Evolutionary conservation across 2,113 vertebrate genomes (phyloP), one percentile per base, ranked within the genome.

Genomic region (Miniopterus natalensis): DNA sequence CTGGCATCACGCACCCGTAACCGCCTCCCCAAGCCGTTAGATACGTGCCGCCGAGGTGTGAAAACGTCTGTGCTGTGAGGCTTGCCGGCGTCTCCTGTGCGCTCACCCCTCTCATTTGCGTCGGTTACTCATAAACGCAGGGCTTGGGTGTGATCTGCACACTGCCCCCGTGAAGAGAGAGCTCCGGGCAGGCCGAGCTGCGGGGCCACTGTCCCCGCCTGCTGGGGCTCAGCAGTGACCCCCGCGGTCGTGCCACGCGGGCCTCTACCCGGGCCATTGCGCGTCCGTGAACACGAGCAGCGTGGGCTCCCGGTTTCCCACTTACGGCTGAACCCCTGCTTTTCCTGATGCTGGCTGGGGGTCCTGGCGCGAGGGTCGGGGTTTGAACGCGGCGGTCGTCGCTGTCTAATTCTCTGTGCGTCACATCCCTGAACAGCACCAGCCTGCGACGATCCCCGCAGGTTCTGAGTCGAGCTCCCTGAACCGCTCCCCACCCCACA

Each of bases 1-100:
- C 92, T 90, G 55, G 84, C 79, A 29, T 81, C 53, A 15, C 0
- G 1, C 70, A 1, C 87, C 42, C 42, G 77, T 45, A 70, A 68
- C 71, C 12, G n/a, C 59, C 68, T 77, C 14, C 0, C 42, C 47
- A 47, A 85, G 61, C 96, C 36, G 57, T 84, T 88, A 96, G 88
- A 96, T 66, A 87, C 83, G 81, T 93, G 92, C 84, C 90, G 47
- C 6, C 36, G 17, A 88, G 53, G 81, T 95, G 96, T 96, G 83
- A 96, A 94, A 92, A 85, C 36, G 45, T 73, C 25, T 47, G 25
- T 8, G 45, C 96, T 65, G 66, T 49, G 89, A 29, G 42, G 25
- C 84, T 95, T 96, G 94, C 96, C 97, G 59, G 81, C 96, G 92
- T 77, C 68, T 40, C 94, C 93, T 94, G 74, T 55, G 40, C 95